A percentile compares a stretch with the other conserved stretches of the same genome.
Evolutionary conservation across 2,888 invertebrate species (phyloP).

Genomic region (Petrophora chlorosata): DNA sequence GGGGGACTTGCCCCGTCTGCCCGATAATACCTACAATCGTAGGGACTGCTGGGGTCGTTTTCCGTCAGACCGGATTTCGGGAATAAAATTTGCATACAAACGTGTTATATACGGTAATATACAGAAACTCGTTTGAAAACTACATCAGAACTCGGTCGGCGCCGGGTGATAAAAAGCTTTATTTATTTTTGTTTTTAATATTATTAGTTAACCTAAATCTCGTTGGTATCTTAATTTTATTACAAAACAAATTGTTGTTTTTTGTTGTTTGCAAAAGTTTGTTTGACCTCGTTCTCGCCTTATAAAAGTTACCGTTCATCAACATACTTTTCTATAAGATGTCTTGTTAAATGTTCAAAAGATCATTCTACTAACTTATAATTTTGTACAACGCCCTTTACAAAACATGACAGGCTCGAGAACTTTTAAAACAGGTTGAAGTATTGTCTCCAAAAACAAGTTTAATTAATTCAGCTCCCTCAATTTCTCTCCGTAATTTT

Average conservation of each 20-base stretch:
- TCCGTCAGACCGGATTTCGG: constrained; percentile 73
- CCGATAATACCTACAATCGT: constrained; percentile 52
- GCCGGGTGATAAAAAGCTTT: constrained; percentile 35
- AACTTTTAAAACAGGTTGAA: no score
- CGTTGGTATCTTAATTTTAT: background rate
- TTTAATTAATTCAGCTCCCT: background rate
- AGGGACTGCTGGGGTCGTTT: constrained; percentile 63
- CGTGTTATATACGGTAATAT: constrained; percentile 70
- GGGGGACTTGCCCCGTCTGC: constrained; percentile 49
- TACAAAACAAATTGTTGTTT: no score
- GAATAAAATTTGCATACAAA: constrained; percentile 79
- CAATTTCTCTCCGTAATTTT: constrained; percentile 6
- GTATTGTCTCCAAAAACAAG: background rate
- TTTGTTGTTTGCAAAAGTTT: no score
- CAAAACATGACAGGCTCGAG: no score
- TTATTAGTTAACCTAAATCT: constrained; percentile 1
- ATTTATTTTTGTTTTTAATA: constrained; percentile 31
- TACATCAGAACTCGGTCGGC: constrained; percentile 43
- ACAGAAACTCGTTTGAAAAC: constrained; percentile 60
- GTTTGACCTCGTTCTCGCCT: no score
- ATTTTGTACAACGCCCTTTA: no score
- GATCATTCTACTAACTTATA: no score
- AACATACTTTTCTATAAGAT: no score
- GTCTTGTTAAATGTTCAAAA: no score
- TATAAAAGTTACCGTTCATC: no score